Base-by-base conservation (phyloP, 2,888 invertebrate genomes). In the Ichneumoninae sp. region DNA sequence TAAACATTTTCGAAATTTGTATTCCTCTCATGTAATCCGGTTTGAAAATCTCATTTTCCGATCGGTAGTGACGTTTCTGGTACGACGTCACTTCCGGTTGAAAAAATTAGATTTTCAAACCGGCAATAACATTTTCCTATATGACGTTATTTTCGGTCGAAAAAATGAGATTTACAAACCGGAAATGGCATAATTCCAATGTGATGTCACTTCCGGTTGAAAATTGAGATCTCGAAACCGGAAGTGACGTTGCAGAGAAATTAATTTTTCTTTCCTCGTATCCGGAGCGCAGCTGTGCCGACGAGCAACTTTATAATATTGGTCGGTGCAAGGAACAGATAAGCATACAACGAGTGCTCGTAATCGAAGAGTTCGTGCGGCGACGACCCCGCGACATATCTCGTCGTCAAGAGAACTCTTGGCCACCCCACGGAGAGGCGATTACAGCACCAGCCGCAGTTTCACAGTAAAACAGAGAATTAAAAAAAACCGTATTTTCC, bases 341-440 rank as follows among this genome's bases (percentile, higher is more conserved):
- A 69, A 69, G n/a, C 44, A 60, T 30, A 44, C 44, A 7, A 10
- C 33, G 6, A 33, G 30, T 3, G 30, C 54, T 52, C 30, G 70
- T 47, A 65, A 70, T 52, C 36, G 54, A 50, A 70, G 65, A 33
- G 30, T 16, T 44, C 63, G 40, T 70, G 54, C 66, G 71, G 71
- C 63, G 63, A 63, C 68, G 66, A 75, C 57, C 82, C 63, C 52
- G 33, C 69, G 82, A 71, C 69, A 69, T 81, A 83, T 78, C 78
- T 83, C 77, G 78, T 83, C 50, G 83, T 68, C 78, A 78, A 83
- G 83, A 78, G 83, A 83, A 83, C 83, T 83, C 73, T 68, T 16
- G 68, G 73, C 69, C 77, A 76, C 66, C 78, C 83, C 73, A 68
- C 68, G 63, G 50, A 74, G 50, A 78, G 83, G n/a, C 71, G 78